Base-by-base conservation (phyloP, 2,888 invertebrate species). In the Tetheella fluctuosa region DNA sequence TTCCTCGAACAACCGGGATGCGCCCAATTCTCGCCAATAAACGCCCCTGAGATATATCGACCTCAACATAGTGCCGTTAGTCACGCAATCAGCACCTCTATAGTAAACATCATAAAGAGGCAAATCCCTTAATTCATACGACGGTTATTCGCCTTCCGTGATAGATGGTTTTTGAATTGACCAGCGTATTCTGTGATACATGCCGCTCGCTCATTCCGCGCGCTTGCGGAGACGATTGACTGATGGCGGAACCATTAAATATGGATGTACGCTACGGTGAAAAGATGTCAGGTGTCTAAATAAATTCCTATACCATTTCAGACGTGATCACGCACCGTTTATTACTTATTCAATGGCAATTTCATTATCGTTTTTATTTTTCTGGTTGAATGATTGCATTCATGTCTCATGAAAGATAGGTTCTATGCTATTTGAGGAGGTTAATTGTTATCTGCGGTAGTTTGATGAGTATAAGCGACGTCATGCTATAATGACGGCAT, bases 1-100 rank as follows among this genome's bases (percentile, higher is more conserved):
- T 90, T 87, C 84, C 86, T 83, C 83, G 84, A 86, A 88, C 89
- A 89, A 85, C 90, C 92, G 92, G 92, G 92, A 92, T 91, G 91
- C 90, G 90, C 90, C 91, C 90, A 92, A 92, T 92, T 92, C 90
- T 87, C 88, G 86, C 87, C 89, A 92, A 91, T 92, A 90, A 91
- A 89, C 89, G 86, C 86, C 87, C 88, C 85, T 82, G 84, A 88
- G 81, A 84, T 86, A 79, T 87, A 89, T 89, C 86, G 86, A 85
- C 84, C 84, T 84, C 80, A 80, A 74, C 77, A 69, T 74, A 79
- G 76, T 69, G 67, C 73, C 69, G 70, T 68, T 74, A 71, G 73
- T 78, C 82, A 82, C 63, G 73, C 87, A 74, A 89, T 84, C 81
- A 79, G 77, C 85, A 80, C 83, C 85, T 88, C 79, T 90, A 88